Percentiles rank a stretch among this genome's conserved stretches.
Evolutionary conservation across 2,888 invertebrate genomes (phyloP).

Genomic region (Euphydryas editha): DNA sequence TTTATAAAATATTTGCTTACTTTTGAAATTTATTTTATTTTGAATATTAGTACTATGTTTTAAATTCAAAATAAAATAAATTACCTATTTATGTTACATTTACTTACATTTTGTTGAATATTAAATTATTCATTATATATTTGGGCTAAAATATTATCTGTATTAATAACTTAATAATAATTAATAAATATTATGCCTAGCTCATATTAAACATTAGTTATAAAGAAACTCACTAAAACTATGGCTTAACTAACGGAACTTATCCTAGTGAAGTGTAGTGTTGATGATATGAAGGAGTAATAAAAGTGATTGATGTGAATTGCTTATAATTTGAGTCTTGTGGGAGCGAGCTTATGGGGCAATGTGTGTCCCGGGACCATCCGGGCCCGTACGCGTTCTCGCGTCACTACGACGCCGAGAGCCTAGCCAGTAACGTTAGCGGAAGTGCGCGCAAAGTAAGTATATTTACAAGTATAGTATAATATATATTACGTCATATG

Average conservation of each 20-base stretch:
- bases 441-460: constrained; percentile 66
- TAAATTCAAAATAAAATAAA: too few relatives aligned
- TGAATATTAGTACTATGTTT: too few relatives aligned
- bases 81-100: too few relatives aligned
- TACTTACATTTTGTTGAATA: background rate
- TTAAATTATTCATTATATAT: background rate
- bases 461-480: constrained; percentile 22
- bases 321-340: constrained; percentile 46
- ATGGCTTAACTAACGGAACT: background rate
- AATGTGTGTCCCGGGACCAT: constrained; percentile 88
- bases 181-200: background rate
- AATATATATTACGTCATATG: background rate
- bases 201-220: background rate
- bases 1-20: too few relatives aligned
- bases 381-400: constrained; percentile 77
- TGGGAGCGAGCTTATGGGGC: constrained; percentile 85
- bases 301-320: constrained; percentile 41
- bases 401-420: constrained; percentile 77
- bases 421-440: constrained; percentile 70
- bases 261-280: constrained; percentile 17
- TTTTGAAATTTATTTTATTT: background rate
- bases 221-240: background rate
- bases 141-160: background rate
- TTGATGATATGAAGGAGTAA: background rate
- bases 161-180: background rate